Evolutionary conservation across 2,113 vertebrate genomes (phyloP), one percentile per base, ranked within the genome.

Genomic region (Anas platyrhynchos): DNA sequence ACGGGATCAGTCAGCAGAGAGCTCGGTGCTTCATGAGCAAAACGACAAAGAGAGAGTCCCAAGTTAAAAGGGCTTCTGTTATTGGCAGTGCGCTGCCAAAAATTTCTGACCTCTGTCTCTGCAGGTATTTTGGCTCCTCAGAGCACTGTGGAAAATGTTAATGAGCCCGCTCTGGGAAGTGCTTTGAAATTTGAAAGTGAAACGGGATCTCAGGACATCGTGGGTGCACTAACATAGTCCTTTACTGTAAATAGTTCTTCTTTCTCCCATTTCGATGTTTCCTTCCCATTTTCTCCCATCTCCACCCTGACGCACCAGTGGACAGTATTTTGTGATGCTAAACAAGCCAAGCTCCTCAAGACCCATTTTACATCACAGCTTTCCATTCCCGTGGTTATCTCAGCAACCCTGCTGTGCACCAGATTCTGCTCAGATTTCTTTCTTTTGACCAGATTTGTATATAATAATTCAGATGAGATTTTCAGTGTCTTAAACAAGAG

Each of bases 1-100:
- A 1, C 73, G 12, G 59, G 41, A 27, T 38, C 73, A 7, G 61
- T 56, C 81, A n/a, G 65, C 17, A 6, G 1, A 5, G 77, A 55
- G 61, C 56, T 81, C 0, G 0, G 22, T 0, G 4, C 18, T 75
- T 82, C 43, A 1, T 12, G 66, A 48, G 38, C n/a, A 36, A 12
- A 56, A 22, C 5, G 27, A 38, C 25, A 2, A 0, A 0, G 56
- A 55, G 36, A 48, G 13, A 85, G 25, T 71, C 48, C 6, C 17
- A 9, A 25, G 38, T 22, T 93, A 21, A 79, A 76, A 34, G 17
- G 25, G 17, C 10, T 58, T 50, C 68, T 78, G 34, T 1, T 34
- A 86, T 86, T 52, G 69, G 48, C 29, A 38, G 52, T 63, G 65
- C 22, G 3, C 34, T 81, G 71, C 73, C 68, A 56, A 31, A 46